Percentiles rank a stretch among this genome's conserved stretches.
Evolutionary conservation across 2,888 invertebrate genomes (phyloP).

Genomic region (Hypena proboscidalis): DNA sequence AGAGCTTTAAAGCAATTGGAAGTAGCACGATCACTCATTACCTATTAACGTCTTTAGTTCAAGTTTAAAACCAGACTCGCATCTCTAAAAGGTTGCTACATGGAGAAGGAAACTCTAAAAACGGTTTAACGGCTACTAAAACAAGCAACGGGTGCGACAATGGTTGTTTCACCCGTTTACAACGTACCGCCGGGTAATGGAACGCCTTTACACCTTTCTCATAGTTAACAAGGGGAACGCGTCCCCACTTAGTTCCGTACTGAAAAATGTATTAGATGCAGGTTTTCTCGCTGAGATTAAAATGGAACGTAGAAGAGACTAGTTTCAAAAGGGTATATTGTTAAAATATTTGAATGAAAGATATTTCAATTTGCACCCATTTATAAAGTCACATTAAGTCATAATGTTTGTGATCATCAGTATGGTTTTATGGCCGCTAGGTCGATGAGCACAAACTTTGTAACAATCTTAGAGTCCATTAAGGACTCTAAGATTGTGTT

Average conservation of each 20-base stretch:
- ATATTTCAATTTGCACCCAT: too few relatives aligned
- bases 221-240: constrained; percentile 31
- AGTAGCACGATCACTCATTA: constrained; percentile 4
- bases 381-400: too few relatives aligned
- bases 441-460: too few relatives aligned
- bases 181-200: constrained; percentile 37
- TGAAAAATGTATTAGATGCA: constrained; percentile 24
- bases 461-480: too few relatives aligned
- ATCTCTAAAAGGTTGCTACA: constrained; percentile 17
- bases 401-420: too few relatives aligned
- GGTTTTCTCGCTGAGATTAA: too few relatives aligned
- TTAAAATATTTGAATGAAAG: too few relatives aligned
- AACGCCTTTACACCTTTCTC: constrained; percentile 41
- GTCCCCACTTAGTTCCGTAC: constrained; percentile 33
- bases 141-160: constrained; percentile 35
- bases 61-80: constrained; percentile 21
- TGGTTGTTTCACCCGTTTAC: constrained; percentile 41
- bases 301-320: too few relatives aligned
- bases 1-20: constrained; percentile 2
- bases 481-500: too few relatives aligned
- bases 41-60: constrained; percentile 19
- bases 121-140: constrained; percentile 42
- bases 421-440: too few relatives aligned
- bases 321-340: too few relatives aligned
- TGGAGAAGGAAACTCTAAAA: constrained; percentile 37